Evolutionary conservation across 2,888 invertebrate species (phyloP).

Genomic region (Clistopyga incitator): DNA sequence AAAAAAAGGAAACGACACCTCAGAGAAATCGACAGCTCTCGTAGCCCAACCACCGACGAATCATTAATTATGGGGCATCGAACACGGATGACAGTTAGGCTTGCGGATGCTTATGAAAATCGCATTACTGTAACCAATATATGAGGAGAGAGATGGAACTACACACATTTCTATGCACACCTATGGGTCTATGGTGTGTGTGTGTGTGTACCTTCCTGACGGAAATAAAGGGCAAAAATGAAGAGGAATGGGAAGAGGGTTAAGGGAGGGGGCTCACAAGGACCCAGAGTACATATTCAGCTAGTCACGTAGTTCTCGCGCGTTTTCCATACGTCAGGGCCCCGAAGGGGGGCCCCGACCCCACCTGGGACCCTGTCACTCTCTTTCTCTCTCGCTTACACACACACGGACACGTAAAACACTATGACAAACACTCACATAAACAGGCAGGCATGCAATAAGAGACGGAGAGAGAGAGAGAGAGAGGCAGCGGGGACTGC

Average conservation of each 20-base stretch:
- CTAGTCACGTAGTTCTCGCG: constrained; percentile 73
- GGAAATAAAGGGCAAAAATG: constrained; percentile 35
- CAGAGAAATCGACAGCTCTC: constrained; percentile 11
- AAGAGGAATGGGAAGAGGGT: constrained; percentile 38
- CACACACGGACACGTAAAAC: constrained; percentile 53
- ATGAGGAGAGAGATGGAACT: constrained; percentile 56
- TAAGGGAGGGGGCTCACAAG: constrained; percentile 55
- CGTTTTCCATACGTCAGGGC: constrained; percentile 74
- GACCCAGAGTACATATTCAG: constrained; percentile 74
- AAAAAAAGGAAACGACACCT: constrained; percentile 8
- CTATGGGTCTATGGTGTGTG: constrained; percentile 46
- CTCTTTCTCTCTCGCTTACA: constrained; percentile 22
- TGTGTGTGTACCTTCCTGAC: constrained; percentile 35
- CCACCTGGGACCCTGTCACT: constrained; percentile 80
- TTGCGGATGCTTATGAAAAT: constrained; percentile 78
- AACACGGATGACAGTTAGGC: constrained; percentile 54
- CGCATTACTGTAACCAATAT: constrained; percentile 81
- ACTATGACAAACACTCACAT: constrained; percentile 63
- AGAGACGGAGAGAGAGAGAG: constrained; percentile 56
- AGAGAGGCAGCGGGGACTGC: constrained; percentile 65
- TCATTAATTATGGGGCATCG: constrained; percentile 79
- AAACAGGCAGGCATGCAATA: constrained; percentile 66
- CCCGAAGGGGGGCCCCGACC: constrained; percentile 74
- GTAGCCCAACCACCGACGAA: constrained; percentile 49
- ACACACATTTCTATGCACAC: constrained; percentile 8